Evolutionary conservation across 2,797 vertebrate genomes (phyloP).

Genomic region (Danio choprae): DNA sequence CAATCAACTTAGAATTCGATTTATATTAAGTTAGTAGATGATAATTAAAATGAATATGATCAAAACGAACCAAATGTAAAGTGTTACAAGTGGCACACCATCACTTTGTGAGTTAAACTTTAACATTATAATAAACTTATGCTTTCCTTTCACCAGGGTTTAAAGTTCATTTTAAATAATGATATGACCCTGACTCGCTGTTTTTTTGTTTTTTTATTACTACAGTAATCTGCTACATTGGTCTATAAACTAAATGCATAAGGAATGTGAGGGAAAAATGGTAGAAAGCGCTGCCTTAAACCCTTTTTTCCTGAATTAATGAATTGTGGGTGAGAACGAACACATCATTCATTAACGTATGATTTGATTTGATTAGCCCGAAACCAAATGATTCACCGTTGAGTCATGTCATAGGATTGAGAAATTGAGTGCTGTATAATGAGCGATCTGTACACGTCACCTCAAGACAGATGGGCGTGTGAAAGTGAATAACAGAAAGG

Average conservation of each 20-base stretch:
- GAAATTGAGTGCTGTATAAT: constrained; percentile 11
- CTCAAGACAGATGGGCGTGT: neutral
- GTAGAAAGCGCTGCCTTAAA: constrained; percentile 11
- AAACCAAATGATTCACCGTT: constrained; percentile 20
- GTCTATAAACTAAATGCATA: constrained; percentile 2
- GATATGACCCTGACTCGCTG: neutral
- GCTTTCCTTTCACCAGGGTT: neutral
- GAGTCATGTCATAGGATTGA: constrained; percentile 29
- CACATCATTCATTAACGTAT: constrained; percentile 17
- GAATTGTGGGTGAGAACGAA: constrained; percentile 14
- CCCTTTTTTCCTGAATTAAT: neutral
- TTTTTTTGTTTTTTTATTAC: neutral
- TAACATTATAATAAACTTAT: constrained; percentile 2
- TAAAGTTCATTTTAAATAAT: neutral
- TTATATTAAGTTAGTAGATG: neutral
- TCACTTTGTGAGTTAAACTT: neutral
- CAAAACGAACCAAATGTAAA: constrained; percentile 2
- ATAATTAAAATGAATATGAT: neutral
- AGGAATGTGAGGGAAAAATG: neutral
- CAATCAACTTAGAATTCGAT: too few relatives aligned
- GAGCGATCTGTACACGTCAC: constrained; percentile 19
- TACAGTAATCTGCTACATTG: constrained; percentile 14
- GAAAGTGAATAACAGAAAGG: constrained; percentile 18
- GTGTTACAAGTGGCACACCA: constrained; percentile 2
- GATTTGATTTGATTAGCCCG: constrained; percentile 40